These are phyloP conservation scores for fruit fly (Drosophila melanogaster) DNA, from an alignment of 1,140 invertebrate genomes.

Conservation along the genomic window DNA sequence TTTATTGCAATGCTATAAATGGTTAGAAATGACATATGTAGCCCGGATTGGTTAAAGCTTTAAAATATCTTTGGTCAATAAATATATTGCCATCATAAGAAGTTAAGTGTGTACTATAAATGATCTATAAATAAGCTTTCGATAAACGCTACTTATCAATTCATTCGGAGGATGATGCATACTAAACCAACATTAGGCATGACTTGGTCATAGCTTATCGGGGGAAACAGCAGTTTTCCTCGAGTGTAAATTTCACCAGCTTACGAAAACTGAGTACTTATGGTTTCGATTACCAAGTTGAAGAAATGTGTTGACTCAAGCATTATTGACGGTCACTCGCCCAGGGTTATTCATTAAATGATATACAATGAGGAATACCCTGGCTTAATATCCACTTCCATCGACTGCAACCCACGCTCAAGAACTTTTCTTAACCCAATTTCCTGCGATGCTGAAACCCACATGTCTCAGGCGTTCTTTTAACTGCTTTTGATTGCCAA, in stretches of 20 bases:
- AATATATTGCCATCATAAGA: too few species aligned
- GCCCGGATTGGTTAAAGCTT: too few species aligned
- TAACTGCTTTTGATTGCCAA: slow-evolving; percentile 42
- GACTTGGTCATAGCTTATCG: not conserved
- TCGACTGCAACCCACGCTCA: slow-evolving; percentile 12
- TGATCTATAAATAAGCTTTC: not conserved
- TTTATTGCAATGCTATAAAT: not conserved
- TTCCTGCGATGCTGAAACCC: slow-evolving; percentile 24
- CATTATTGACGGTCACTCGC: slow-evolving; percentile 6
- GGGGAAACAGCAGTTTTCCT: not conserved
- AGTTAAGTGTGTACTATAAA: not conserved
- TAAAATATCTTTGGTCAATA: too few species aligned
- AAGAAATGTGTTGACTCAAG: slow-evolving; percentile 3
- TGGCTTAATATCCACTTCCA: slow-evolving; percentile 18
- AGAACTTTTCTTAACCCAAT: slow-evolving; percentile 50
- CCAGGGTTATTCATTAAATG: slow-evolving; percentile 8
- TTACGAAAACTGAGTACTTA: not conserved
- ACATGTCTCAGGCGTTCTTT: slow-evolving; percentile 19
- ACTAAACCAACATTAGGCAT: not conserved
- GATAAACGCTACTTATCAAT: not conserved
- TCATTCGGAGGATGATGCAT: not conserved
- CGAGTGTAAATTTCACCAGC: not conserved
- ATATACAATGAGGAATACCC: not conserved
- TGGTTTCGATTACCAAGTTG: slow-evolving; percentile 4
- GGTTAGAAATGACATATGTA: not conserved